Evolutionary conservation across 1,140 invertebrate species (phyloP), one percentile per base, ranked within the genome.

Genomic region (Sinella curviseta): DNA sequence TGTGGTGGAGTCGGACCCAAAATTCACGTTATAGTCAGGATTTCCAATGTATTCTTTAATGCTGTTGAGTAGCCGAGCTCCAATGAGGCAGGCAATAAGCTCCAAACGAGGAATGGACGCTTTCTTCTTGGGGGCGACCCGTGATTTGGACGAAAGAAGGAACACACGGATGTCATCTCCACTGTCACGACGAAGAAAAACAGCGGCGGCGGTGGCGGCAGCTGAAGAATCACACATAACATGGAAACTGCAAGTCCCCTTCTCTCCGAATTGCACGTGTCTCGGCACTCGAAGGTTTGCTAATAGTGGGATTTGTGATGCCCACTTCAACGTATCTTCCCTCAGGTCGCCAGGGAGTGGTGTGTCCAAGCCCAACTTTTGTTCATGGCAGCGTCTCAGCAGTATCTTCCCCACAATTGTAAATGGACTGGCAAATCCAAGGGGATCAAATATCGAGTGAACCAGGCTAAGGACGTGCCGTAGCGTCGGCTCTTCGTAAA

Each of bases 81-180:
- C 85, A 17, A 87, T 35, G 0, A 86, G 67, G 1, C 86, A 86
- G 8, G 85, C 87, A 67, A 87, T 81, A 0, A 88, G 82, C 78
- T 88, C 86, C 4, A 88, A 78, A 33, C 86, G 82, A 0, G 87
- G 86, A 26, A 88, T 85, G 0, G 85, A 85, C 77, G 85, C 85
- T 26, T 39, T 24, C 4, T 86, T 81, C 1, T 81, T 33, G 12
- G 87, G 86, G 0, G 84, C 77, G 1, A 86, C 83, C 74, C 84
- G 82, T n/a, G 84, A 82, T 26, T 88, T 88, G 17, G 81, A 80
- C 20, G 81, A 34, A 1, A 4, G 82, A 36, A 67, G 83, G 78
- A 28, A 8, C 2, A 77, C 77, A 78, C 60, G 39, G 39, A 48
- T n/a, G 39, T 8, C 8, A 20, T 48, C 39, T n/a, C n/a, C n/a